Evolutionary conservation across 2,797 vertebrate genomes (phyloP), one percentile per base, ranked within the genome.

Genomic region (Vespertilio murinus): DNA sequence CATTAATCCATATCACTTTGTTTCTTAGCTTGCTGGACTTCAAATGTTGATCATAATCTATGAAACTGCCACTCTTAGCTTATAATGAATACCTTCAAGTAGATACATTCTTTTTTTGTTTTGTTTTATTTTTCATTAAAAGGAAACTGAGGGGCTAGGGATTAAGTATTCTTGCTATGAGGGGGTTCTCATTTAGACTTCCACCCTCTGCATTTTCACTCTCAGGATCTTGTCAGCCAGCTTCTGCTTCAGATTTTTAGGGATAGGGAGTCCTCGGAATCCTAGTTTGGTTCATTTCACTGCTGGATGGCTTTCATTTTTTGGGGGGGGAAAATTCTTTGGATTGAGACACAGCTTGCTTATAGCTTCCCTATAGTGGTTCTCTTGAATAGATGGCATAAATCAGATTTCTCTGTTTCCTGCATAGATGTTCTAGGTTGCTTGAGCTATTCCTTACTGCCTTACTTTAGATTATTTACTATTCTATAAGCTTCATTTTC

Each of bases 381-480:
- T 91, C 10, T 64, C 81, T 54, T 79, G 28, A 47, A 18, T 88
- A 25, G 14, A 54, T 47, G 42, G 61, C 83, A 67, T 78, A 83
- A 64, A 65, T 92, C 25, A 70, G 7, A 35, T 78, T 45, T 90
- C 11, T 77, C 33, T 93, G 10, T 87, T 82, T 85, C 14, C 35
- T 77, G 2, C 45, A 33, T 92, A 18, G 85, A 49, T 59, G 25
- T 70, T 84, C 8, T 13, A 45, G 18, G 3, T 49, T 89, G n/a
- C 71, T 91, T 35, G 7, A 71, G 23, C 14, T 40, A 69, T 88
- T 90, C 10, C 12, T 88, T 1, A 14, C 61, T 45, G 78, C 20
- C 17, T 40, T 11, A 67, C 75, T 92, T 95, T 79, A 88, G n/a
- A 38, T 74, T 40, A 52, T 94, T 91, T 22, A 25, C 40, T 75